Conservation (phyloP, 2,888 invertebrate genomes). For the Drosophila mettleri region DNA sequence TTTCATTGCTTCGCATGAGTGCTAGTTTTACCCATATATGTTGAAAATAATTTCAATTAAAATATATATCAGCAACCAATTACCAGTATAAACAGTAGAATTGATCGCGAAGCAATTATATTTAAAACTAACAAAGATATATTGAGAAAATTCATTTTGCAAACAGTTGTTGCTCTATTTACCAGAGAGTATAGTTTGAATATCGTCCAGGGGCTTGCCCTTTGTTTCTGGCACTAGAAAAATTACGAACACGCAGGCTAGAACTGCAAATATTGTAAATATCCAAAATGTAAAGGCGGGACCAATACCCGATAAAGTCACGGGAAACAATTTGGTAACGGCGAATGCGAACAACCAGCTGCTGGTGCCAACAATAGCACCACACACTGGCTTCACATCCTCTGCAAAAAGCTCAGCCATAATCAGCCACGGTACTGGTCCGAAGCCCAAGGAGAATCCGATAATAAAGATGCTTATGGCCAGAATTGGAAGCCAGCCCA, state of each 20-base stretch:
- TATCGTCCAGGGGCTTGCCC: slow-evolving; percentile 76
- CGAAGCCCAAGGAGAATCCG: slow-evolving; percentile 92
- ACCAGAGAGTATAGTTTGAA: slow-evolving; percentile 50
- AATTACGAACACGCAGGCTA: slow-evolving; percentile 88
- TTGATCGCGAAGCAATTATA: too few relatives aligned
- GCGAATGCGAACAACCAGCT: slow-evolving; percentile 92
- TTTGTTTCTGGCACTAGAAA: slow-evolving; percentile 87
- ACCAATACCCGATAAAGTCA: slow-evolving; percentile 86
- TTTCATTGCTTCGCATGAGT: too few relatives aligned
- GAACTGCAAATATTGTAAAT: slow-evolving; percentile 88
- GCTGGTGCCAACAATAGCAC: slow-evolving; percentile 91
- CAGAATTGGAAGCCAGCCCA: slow-evolving; percentile 90
- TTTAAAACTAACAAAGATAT: too few relatives aligned
- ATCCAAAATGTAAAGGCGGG: slow-evolving; percentile 89
- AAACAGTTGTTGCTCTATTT: too few relatives aligned
- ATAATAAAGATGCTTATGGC: slow-evolving; percentile 91
- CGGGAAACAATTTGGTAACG: slow-evolving; percentile 89
- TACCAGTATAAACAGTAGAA: too few relatives aligned
- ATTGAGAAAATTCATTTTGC: too few relatives aligned
- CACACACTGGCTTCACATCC: slow-evolving; percentile 90
- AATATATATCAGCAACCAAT: too few relatives aligned
- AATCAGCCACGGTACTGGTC: slow-evolving; percentile 91
- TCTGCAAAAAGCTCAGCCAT: slow-evolving; percentile 91
- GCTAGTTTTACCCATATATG: too few relatives aligned
- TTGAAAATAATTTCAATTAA: too few relatives aligned